These are phyloP conservation scores for Agrochola litura DNA, from an alignment of 2,888 invertebrate genomes.

Conservation along the genomic window DNA sequence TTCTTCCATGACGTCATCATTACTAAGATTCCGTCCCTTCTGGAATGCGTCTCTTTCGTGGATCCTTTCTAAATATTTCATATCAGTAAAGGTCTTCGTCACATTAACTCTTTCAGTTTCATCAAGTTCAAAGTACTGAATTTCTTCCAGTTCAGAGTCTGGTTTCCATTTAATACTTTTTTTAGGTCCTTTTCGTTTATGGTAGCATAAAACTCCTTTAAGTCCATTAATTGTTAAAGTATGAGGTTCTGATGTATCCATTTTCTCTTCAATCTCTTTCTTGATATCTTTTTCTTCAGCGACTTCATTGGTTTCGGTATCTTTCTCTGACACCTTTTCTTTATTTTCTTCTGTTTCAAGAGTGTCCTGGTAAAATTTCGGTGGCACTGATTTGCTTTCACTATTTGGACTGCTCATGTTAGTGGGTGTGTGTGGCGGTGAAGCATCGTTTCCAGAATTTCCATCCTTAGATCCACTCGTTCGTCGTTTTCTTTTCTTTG, in stretches of 20 bases:
- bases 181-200: conserved; percentile 94
- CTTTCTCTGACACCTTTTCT: conserved; percentile 82
- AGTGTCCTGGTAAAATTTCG: conserved; percentile 97
- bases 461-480: conserved; percentile 93
- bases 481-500: conserved; percentile 94
- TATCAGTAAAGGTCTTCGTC: conserved; percentile 96
- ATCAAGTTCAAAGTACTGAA: conserved; percentile 98
- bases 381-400: conserved; percentile 90
- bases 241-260: conserved; percentile 83
- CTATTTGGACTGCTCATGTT: conserved; percentile 85
- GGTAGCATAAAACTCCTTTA: conserved; percentile 94
- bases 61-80: conserved; percentile 97
- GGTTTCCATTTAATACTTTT: conserved; percentile 95
- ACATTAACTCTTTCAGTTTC: conserved; percentile 99
- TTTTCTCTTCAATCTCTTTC: conserved; percentile 78
- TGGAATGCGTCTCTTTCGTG: conserved; percentile 96
- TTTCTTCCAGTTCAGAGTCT: conserved; percentile 94
- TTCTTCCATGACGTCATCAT: conserved; percentile 95
- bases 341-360: conserved; percentile 93
- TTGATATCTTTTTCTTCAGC: conserved; percentile 70
- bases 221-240: conserved; percentile 91
- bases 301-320: conserved; percentile 74
- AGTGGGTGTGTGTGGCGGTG: conserved; percentile 90
- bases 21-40: conserved; percentile 93
- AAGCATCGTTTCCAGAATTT: conserved; percentile 83